These are phyloP conservation scores for Dynastes maya DNA, from an alignment of 2,888 invertebrate genomes.

Conservation along the genomic window DNA sequence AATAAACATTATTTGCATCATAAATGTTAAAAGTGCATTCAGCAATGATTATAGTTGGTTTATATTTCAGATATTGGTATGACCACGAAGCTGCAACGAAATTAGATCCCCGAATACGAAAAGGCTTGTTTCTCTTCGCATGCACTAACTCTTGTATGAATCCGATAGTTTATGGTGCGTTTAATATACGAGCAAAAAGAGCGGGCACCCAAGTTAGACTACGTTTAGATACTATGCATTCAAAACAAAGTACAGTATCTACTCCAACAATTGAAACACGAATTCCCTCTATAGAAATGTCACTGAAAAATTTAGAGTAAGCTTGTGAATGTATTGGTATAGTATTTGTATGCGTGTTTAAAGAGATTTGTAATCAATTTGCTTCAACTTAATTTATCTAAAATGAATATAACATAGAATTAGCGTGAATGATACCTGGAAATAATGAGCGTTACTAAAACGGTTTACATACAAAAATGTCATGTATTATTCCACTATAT, in stretches of 20 bases:
- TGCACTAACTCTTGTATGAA: constrained; percentile 97
- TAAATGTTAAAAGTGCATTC: too few relatives aligned
- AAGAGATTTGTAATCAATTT: too few relatives aligned
- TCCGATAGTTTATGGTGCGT: constrained; percentile 94
- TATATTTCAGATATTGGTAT: constrained; percentile 82
- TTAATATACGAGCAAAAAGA: constrained; percentile 80
- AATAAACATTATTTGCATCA: too few relatives aligned
- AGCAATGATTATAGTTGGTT: background rate
- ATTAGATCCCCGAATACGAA: constrained; percentile 86
- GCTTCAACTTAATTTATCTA: too few relatives aligned
- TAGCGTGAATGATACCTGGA: too few relatives aligned
- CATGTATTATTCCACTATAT: too few relatives aligned
- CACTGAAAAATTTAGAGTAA: constrained; percentile 63
- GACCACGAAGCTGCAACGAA: constrained; percentile 80
- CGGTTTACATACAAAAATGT: too few relatives aligned
- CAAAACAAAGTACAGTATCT: constrained; percentile 54
- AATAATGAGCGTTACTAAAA: too few relatives aligned
- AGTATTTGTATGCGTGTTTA: too few relatives aligned
- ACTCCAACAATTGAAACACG: constrained; percentile 66
- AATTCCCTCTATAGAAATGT: constrained; percentile 64
- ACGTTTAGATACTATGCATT: constrained; percentile 63
- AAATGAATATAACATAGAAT: too few relatives aligned
- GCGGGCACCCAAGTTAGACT: constrained; percentile 67
- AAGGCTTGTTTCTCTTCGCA: constrained; percentile 92
- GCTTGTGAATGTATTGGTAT: too few relatives aligned